Base-by-base conservation (phyloP, 1,140 invertebrate species). In the Nylanderia fulva region DNA sequence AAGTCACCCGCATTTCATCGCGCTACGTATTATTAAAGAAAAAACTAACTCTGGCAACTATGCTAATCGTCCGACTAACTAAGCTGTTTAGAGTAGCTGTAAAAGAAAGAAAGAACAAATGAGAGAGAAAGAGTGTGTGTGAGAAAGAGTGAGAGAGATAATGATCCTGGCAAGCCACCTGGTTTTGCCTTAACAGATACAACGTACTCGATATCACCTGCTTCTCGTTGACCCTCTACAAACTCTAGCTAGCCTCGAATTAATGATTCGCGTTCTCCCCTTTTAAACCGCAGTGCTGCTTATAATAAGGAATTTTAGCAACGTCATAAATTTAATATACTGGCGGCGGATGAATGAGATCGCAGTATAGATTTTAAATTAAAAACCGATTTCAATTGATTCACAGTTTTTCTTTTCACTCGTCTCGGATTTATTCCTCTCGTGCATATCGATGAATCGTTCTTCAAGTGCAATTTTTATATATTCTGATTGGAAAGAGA, bases 181-280 rank as follows among this genome's bases (percentile, higher is more conserved):
- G 77, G 77, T 56, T 58, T 71, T 36, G 1, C 64, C 36, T 80
- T 58, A 79, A 71, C 66, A 71, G 77, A 72, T 58, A 79, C 24
- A 79, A 68, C 21, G 21, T 33, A 54, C 27, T 72, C n/a, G n/a
- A 39, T 42, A 56, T 82, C 77, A 82, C 77, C 77, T 82, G 77
- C 66, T 60, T 24, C 52, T 71, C 58, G 54, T 72, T 82, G 66
- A 45, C 64, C 29, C 52, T 72, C 27, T 29, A 13, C 33, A 68
- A 79, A 68, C 45, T 21, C 36, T 52, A 71, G 29, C 63, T 64
- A 79, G 71, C 36, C 42, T 72, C 18, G 39, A 72, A 27, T 72
- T 82, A 72, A 72, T 60, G 52, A 58, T 21, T 58, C 15, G 33
- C 21, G 9, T 18, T 18, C 21, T 39, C n/a, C 1, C 52, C 13